phyloP scores from a whole-genome alignment of 2,888 invertebrate genomes.

The Tiliacea citrago region DNA sequence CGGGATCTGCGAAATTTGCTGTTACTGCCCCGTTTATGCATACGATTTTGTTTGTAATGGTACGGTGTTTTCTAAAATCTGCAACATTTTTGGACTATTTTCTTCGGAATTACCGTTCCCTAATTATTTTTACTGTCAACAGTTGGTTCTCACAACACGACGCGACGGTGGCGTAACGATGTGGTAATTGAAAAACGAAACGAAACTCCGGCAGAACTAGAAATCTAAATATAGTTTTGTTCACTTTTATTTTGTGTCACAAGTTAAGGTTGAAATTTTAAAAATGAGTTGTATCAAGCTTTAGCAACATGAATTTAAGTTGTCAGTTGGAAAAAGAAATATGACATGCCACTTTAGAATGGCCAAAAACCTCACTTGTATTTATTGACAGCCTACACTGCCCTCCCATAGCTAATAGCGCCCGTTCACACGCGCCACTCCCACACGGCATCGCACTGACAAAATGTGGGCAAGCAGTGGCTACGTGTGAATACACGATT shows the following conservation, averaged over 20 bases:
- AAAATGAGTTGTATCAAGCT: background rate
- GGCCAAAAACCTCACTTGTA: background rate
- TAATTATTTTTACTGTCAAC: constrained; percentile 62
- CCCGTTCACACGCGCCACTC: no score
- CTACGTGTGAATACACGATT: no score
- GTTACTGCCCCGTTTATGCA: constrained; percentile 61
- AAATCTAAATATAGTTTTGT: constrained; percentile 41
- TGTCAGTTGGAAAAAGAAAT: background rate
- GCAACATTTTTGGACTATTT: constrained; percentile 39
- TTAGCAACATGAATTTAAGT: background rate
- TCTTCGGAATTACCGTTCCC: constrained; percentile 39
- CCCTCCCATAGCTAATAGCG: no score
- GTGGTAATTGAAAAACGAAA: constrained; percentile 58
- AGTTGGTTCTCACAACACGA: constrained; percentile 50
- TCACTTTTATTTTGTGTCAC: constrained; percentile 13
- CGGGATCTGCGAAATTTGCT: constrained; percentile 63
- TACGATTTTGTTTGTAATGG: constrained; percentile 44
- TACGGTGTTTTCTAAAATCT: constrained; percentile 49
- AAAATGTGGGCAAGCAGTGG: no score
- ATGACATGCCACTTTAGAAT: background rate
- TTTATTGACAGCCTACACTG: background rate
- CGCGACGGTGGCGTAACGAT: constrained; percentile 41
- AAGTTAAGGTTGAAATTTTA: constrained; percentile 15
- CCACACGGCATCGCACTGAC: no score
- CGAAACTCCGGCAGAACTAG: constrained; percentile 31